These are phyloP conservation scores for Pammene aurita DNA, from an alignment of 2,888 invertebrate genomes.

Conservation along the genomic window DNA sequence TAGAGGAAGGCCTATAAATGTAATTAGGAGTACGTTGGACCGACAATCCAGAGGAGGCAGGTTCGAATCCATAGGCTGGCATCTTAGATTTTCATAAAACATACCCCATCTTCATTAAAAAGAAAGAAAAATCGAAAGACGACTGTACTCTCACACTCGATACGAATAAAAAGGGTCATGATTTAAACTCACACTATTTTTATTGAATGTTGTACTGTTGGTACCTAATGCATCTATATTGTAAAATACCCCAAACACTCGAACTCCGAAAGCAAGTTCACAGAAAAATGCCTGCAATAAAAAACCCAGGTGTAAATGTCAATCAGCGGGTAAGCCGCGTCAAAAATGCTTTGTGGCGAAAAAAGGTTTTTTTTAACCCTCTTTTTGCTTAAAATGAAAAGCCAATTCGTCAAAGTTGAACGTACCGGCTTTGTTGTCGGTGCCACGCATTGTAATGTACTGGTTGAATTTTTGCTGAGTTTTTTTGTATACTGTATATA, in stretches of 20 bases:
- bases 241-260: background rate
- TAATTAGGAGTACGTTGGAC: too few relatives aligned
- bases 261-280: constrained; percentile 14
- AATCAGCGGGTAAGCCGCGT: constrained; percentile 46
- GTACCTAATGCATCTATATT: background rate
- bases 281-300: constrained; percentile 41
- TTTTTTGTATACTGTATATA: background rate
- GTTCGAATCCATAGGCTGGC: too few relatives aligned
- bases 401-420: constrained; percentile 48
- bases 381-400: constrained; percentile 43
- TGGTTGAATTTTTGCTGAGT: background rate
- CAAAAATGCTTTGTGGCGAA: constrained; percentile 49
- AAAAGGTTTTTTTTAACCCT: constrained; percentile 42
- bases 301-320: constrained; percentile 47
- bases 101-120: too few relatives aligned
- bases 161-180: too few relatives aligned
- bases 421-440: constrained; percentile 38
- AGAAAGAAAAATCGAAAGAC: too few relatives aligned
- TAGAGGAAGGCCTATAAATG: too few relatives aligned
- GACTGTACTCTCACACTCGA: too few relatives aligned
- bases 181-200: too few relatives aligned
- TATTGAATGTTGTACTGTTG: too few relatives aligned
- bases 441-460: constrained; percentile 24
- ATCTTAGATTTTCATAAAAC: too few relatives aligned
- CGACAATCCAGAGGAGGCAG: too few relatives aligned